phyloP scores from a whole-genome alignment of 2,113 vertebrate species.

The Typhlomys cinereus region DNA sequence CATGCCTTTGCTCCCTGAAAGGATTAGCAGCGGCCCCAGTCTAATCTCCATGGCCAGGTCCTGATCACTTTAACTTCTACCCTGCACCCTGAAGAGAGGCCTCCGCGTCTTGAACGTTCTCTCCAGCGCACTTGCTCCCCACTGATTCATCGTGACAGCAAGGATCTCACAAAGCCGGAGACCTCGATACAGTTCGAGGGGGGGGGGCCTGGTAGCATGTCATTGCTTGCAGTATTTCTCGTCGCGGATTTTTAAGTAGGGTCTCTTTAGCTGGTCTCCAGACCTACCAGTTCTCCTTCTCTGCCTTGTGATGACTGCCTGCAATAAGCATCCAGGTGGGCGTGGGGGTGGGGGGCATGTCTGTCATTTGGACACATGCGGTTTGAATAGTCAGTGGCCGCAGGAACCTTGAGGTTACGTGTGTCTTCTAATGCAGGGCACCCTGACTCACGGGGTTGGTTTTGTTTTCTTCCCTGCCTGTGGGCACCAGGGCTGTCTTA shows the following conservation, averaged over 20 bases:
- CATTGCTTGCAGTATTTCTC: conserved; percentile 6
- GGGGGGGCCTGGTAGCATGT: background rate
- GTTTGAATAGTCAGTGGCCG: background rate
- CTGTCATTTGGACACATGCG: background rate
- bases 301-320: background rate
- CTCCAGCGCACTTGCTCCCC: conserved; percentile 11
- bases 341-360: background rate
- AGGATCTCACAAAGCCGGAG: background rate
- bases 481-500: background rate
- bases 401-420: background rate
- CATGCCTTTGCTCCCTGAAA: background rate
- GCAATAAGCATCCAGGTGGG: background rate
- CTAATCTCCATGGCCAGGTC: background rate
- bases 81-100: background rate
- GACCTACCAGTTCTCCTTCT: background rate
- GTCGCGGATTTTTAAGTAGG: background rate
- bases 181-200: conserved; percentile 53
- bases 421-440: background rate
- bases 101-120: conserved; percentile 8
- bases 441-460: background rate
- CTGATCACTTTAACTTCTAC: background rate
- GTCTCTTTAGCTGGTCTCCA: background rate
- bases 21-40: background rate
- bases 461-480: background rate
- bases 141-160: conserved; percentile 54